Base-by-base conservation (phyloP, 2,797 vertebrate genomes). In the Takifugu ocellatus region DNA sequence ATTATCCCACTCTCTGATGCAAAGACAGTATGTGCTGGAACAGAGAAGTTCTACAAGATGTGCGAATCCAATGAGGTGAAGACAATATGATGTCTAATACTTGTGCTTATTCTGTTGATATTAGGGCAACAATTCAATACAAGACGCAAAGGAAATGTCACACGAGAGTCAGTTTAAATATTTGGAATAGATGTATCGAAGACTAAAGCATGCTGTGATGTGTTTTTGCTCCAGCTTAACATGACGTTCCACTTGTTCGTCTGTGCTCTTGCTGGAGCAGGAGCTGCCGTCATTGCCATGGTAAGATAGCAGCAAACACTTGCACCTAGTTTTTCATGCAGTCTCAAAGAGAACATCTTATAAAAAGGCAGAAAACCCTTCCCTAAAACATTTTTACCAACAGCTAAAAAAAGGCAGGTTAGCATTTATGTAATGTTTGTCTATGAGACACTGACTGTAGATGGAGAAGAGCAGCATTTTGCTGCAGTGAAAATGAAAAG, bases 231-330 rank as follows among this genome's bases (percentile, higher is more conserved):
- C 3, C 89, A 97, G 97, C 90, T 99, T 84, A 94, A 99, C 74
- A 96, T 99, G 96, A 99, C 96, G 3, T 99, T 98, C 87, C 96
- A 99, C 89, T 92, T 99, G 88, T 99, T 97, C 83, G 96, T 98
- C 54, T 96, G 97, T 67, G 96, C 97, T 8, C 93, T 99, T 60
- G 96, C 97, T 54, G 96, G 97, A 75, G 96, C 97, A 45, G 97
- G 96, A 86, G 96, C 96, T 26, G 96, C 96, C 6, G 96, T 98
- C 33, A 96, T 99, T 64, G 97, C 97, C 3, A 98, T 99, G 97
- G 97, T 99, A 89, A 95, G 94, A 33, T 53, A 26, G 26, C 9
- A 1, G 2, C 12, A 14, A 39, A 39, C 3, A 3, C 25, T 1
- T 11, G 3, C 29, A 49, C 11, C 11, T 46, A 14, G 54, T 25